Conservation (phyloP, 1,140 invertebrate species). For the Chelonus insularis region DNA sequence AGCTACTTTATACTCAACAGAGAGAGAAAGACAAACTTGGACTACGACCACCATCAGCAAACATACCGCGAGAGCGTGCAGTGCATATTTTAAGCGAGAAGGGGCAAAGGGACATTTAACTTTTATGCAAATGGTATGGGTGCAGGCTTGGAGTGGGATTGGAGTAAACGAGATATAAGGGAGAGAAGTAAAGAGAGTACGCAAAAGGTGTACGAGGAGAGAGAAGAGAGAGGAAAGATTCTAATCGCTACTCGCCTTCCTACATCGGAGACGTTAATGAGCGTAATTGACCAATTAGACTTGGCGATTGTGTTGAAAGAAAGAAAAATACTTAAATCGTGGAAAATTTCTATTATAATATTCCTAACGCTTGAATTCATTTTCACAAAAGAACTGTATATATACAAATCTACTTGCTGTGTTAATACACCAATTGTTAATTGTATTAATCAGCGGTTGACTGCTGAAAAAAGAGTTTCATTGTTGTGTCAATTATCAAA, state of each 20-base stretch:
- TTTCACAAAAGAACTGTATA: neutral
- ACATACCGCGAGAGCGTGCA: conserved; percentile 12
- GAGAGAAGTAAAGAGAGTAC: neutral
- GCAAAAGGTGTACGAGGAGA: too few relatives aligned
- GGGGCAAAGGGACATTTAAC: conserved; percentile 10
- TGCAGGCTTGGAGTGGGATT: neutral
- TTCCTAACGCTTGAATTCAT: neutral
- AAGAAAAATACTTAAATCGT: conserved; percentile 38
- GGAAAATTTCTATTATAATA: conserved; percentile 29
- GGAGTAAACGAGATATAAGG: conserved; percentile 2
- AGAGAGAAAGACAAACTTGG: conserved; percentile 4
- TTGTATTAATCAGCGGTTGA: neutral
- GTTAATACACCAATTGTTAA: neutral
- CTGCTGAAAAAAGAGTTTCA: neutral
- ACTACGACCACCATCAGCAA: neutral
- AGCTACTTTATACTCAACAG: neutral
- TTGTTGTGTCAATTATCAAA: neutral
- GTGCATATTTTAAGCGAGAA: conserved; percentile 12
- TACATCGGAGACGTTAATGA: conserved; percentile 58
- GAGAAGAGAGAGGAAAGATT: conserved; percentile 41
- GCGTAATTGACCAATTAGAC: conserved; percentile 62
- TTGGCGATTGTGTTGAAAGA: conserved; percentile 43
- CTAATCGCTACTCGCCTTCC: conserved; percentile 54
- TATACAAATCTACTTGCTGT: neutral
- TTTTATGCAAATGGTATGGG: conserved; percentile 18